Percentiles rank a stretch among this genome's conserved stretches.
Conservation (phyloP, 1,140 invertebrate species). For the Pachypeltis micranthus region DNA sequence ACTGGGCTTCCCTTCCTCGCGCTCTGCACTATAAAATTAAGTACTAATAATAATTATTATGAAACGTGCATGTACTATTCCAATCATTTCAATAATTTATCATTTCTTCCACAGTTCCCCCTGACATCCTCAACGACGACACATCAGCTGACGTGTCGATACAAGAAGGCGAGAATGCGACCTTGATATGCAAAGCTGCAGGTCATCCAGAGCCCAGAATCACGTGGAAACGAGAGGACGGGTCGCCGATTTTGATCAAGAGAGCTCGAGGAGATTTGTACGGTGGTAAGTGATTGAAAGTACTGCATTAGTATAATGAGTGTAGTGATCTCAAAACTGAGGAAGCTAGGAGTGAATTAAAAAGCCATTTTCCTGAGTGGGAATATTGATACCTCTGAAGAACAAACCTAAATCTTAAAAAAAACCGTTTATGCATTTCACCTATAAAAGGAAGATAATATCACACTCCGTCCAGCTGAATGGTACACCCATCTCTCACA, state of each 20-base stretch:
- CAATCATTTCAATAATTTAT: too few species aligned
- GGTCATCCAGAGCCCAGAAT: constrained; percentile 46
- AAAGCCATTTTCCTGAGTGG: background rate
- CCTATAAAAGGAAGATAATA: too few species aligned
- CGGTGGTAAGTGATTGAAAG: constrained; percentile 30
- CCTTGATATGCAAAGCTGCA: constrained; percentile 48
- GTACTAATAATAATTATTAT: too few species aligned
- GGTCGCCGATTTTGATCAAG: constrained; percentile 35
- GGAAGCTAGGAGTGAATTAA: too few species aligned
- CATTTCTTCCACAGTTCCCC: constrained; percentile 41
- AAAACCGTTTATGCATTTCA: too few species aligned
- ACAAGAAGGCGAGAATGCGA: constrained; percentile 54
- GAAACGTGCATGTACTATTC: too few species aligned
- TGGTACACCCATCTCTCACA: too few species aligned
- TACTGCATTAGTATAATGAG: background rate
- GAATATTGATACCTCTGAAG: background rate
- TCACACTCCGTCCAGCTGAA: too few species aligned
- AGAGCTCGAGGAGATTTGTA: constrained; percentile 32
- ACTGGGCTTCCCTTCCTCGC: too few species aligned
- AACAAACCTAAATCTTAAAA: too few species aligned
- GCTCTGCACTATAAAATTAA: too few species aligned
- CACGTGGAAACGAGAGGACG: constrained; percentile 42
- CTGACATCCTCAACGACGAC: constrained; percentile 46
- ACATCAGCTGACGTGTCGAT: constrained; percentile 49
- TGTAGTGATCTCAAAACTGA: too few species aligned